Evolutionary conservation across 2,113 vertebrate species (phyloP).

Genomic region (Hiodon tergisus): DNA sequence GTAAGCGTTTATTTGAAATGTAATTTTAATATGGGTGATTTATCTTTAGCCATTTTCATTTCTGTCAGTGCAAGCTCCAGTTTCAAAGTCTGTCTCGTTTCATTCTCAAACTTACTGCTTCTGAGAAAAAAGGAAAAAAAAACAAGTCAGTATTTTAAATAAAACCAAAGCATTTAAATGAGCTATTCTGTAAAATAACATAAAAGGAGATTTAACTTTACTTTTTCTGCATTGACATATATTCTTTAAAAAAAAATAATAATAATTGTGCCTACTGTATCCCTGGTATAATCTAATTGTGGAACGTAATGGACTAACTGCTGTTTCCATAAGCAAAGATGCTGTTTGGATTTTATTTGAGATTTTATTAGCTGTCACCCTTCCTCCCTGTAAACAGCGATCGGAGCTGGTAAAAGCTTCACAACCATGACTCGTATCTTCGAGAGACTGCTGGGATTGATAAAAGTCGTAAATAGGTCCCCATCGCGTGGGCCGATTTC

Average conservation of each 20-base stretch:
- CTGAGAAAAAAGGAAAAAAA: not conserved
- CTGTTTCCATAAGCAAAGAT: not conserved
- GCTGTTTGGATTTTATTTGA: not conserved
- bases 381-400: slow-evolving; percentile 54
- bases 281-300: not conserved
- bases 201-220: not conserved
- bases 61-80: not conserved
- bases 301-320: not conserved
- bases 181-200: not conserved
- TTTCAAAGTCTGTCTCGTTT: not conserved
- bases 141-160: not conserved
- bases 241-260: not conserved
- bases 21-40: not conserved
- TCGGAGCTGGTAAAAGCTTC: not conserved
- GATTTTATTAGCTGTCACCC: not conserved
- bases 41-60: slow-evolving; percentile 2
- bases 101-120: not conserved
- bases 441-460: slow-evolving; percentile 59
- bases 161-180: not conserved
- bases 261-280: not conserved
- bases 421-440: not conserved
- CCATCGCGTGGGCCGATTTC: slow-evolving; percentile 49
- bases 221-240: not conserved
- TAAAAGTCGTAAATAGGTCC: slow-evolving; percentile 66
- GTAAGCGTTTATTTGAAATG: not conserved